These are phyloP conservation scores for Drosophila quadrilineata DNA, from an alignment of 1,140 invertebrate genomes.

Conservation along the genomic window DNA sequence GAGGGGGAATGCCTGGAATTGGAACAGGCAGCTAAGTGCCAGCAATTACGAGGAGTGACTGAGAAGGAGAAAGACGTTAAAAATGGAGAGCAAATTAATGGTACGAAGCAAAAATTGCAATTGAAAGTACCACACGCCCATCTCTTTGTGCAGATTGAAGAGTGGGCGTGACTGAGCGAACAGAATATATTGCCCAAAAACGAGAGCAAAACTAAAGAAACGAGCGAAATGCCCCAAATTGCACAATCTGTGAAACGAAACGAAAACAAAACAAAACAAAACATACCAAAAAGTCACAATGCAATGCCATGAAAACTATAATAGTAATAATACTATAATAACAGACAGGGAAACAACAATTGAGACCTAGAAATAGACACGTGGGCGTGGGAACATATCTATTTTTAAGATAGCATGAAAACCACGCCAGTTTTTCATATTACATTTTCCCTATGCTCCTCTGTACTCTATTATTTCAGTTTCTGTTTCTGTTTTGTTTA, in stretches of 20 bases:
- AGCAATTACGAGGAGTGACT: too few species aligned
- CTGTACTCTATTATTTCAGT: too few species aligned
- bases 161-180: conserved; percentile 3
- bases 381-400: conserved; percentile 74
- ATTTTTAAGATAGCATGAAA: conserved; percentile 47
- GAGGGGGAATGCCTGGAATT: conserved; percentile 35
- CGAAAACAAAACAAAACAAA: conserved; percentile 18
- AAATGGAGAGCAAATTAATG: conserved; percentile 43
- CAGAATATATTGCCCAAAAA: not conserved
- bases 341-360: conserved; percentile 13
- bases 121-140: too few species aligned
- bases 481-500: not conserved
- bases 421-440: conserved; percentile 43
- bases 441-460: too few species aligned
- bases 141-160: not conserved
- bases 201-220: conserved; percentile 19
- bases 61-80: too few species aligned
- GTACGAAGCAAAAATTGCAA: conserved; percentile 47
- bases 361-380: conserved; percentile 73
- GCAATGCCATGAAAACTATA: conserved; percentile 47
- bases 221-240: conserved; percentile 65
- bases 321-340: conserved; percentile 36
- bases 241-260: conserved; percentile 47
- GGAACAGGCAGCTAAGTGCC: conserved; percentile 56
- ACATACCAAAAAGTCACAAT: conserved; percentile 32